Percentiles rank a stretch among this genome's conserved stretches.
These are phyloP conservation scores for Hypothenemus hampei DNA, from an alignment of 1,140 invertebrate genomes.

Conservation along the genomic window DNA sequence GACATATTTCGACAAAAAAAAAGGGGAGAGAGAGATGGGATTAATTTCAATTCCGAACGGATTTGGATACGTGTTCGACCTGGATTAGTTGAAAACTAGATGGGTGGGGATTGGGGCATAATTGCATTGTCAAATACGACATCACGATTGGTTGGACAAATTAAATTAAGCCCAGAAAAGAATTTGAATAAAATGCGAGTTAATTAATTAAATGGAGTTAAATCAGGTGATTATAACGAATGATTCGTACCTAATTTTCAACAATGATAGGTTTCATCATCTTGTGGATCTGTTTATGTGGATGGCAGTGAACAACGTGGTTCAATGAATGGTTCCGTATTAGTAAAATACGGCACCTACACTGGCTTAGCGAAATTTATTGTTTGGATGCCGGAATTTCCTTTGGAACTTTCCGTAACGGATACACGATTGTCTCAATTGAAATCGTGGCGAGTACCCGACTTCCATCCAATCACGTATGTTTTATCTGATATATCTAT, in stretches of 20 bases:
- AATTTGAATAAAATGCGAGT: too few species aligned
- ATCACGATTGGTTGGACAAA: too few species aligned
- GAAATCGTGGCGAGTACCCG: conserved; percentile 83
- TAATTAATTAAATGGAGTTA: too few species aligned
- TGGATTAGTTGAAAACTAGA: too few species aligned
- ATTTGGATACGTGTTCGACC: too few species aligned
- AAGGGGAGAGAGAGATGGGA: too few species aligned
- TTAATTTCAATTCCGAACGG: neutral
- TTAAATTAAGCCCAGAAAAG: too few species aligned
- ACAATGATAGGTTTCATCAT: conserved; percentile 88
- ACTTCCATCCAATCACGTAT: conserved; percentile 59
- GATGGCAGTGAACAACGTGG: conserved; percentile 94
- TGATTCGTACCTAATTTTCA: too few species aligned
- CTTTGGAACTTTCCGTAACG: conserved; percentile 81
- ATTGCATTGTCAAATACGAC: too few species aligned
- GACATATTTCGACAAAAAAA: too few species aligned
- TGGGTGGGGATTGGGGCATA: too few species aligned
- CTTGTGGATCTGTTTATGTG: conserved; percentile 93
- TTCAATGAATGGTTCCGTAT: conserved; percentile 88
- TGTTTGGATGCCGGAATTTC: conserved; percentile 96
- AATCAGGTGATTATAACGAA: too few species aligned
- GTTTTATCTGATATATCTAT: conserved; percentile 1
- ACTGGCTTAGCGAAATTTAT: conserved; percentile 82
- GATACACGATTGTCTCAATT: conserved; percentile 89
- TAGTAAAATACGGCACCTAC: conserved; percentile 91